Conservation (phyloP, 2,888 invertebrate genomes). For the Agelastica alni region DNA sequence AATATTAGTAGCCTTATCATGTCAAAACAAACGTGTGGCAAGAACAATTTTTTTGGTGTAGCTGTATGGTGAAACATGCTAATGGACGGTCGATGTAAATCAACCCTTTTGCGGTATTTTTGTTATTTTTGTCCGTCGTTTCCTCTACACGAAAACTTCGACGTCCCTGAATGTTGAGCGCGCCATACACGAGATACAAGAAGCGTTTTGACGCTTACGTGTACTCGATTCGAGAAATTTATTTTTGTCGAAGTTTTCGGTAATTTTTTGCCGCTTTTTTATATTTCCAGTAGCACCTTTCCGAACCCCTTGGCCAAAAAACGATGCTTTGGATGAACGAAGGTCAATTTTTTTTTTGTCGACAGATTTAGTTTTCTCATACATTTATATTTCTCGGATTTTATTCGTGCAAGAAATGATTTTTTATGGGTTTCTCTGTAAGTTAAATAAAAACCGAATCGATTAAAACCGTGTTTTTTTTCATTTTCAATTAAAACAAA, state of each 20-base stretch:
- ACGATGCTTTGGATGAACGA: neutral
- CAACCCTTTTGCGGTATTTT: neutral
- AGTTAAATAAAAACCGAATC: too few species aligned
- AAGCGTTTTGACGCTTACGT: conserved; percentile 1
- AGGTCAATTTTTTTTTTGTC: neutral
- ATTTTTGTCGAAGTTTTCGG: conserved; percentile 4
- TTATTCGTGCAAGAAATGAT: too few species aligned
- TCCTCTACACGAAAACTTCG: neutral
- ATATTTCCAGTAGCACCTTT: neutral
- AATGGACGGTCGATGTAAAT: neutral
- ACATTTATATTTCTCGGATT: too few species aligned
- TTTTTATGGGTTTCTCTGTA: too few species aligned
- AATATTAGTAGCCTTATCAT: too few species aligned
- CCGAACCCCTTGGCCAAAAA: neutral
- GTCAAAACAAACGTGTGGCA: too few species aligned
- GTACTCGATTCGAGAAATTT: conserved; percentile 4
- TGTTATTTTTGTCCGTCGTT: neutral
- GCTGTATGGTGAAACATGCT: too few species aligned
- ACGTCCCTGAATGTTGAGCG: conserved; percentile 4
- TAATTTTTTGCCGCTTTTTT: neutral
- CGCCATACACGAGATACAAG: neutral
- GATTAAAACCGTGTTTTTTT: too few species aligned
- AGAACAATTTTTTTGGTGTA: too few species aligned
- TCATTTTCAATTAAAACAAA: too few species aligned
- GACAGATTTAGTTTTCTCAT: too few species aligned